Evolutionary conservation across 2,888 invertebrate genomes (phyloP).

Genomic region (Cryptocephalus moraei): DNA sequence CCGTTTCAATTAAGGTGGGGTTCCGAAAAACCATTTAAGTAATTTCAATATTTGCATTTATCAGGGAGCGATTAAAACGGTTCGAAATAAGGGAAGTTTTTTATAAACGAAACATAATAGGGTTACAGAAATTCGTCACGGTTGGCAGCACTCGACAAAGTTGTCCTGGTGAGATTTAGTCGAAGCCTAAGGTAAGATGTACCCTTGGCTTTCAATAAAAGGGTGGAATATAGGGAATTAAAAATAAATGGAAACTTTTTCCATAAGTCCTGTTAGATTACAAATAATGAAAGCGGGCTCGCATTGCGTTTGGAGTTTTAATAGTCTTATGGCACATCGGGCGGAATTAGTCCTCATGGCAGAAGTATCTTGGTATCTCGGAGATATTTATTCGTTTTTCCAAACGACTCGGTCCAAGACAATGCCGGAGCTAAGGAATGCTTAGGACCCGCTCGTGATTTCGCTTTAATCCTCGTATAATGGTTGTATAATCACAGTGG

Average conservation of each 20-base stretch:
- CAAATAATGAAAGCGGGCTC: conserved; percentile 39
- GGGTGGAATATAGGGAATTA: conserved; percentile 40
- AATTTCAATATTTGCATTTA: neutral
- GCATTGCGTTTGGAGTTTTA: conserved; percentile 41
- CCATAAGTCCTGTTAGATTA: conserved; percentile 40
- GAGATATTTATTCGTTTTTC: conserved; percentile 42
- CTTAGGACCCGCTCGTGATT: conserved; percentile 36
- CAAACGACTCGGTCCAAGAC: conserved; percentile 41
- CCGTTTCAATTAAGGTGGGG: neutral
- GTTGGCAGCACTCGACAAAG: conserved; percentile 22
- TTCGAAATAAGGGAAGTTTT: neutral
- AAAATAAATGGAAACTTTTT: conserved; percentile 43
- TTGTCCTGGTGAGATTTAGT: conserved; percentile 24
- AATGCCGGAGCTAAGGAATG: conserved; percentile 31
- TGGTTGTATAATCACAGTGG: conserved; percentile 35
- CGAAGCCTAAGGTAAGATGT: conserved; percentile 26
- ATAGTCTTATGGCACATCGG: conserved; percentile 39
- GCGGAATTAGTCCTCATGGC: conserved; percentile 36
- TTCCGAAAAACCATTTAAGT: neutral
- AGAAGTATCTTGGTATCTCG: conserved; percentile 26
- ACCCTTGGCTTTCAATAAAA: conserved; percentile 37
- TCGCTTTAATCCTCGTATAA: conserved; percentile 43
- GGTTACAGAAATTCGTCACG: conserved; percentile 13
- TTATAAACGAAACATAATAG: neutral
- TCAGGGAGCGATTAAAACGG: neutral